These are phyloP conservation scores for Endomychus coccineus DNA, from an alignment of 2,888 invertebrate species.

Conservation along the genomic window DNA sequence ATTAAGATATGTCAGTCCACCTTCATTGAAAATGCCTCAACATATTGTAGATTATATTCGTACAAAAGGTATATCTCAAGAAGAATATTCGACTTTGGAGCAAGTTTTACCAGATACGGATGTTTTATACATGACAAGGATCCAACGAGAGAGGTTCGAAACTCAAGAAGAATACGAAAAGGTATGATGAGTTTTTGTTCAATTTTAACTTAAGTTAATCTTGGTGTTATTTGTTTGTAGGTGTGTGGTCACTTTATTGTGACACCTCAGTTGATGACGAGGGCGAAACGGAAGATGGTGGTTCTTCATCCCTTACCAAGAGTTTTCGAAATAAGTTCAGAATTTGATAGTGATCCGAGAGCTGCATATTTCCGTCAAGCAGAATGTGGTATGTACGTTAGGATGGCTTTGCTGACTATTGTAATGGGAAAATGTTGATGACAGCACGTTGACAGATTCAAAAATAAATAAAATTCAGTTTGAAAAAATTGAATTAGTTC, in stretches of 20 bases:
- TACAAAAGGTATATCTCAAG: constrained; percentile 72
- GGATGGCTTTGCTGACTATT: constrained; percentile 95
- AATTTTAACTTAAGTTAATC: background rate
- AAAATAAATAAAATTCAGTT: no score
- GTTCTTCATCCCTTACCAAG: constrained; percentile 97
- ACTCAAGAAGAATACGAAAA: constrained; percentile 77
- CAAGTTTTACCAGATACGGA: constrained; percentile 88
- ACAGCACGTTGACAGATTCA: no score
- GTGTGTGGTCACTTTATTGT: constrained; percentile 81
- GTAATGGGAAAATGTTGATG: constrained; percentile 61
- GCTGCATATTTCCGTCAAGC: constrained; percentile 99
- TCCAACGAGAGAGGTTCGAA: constrained; percentile 88
- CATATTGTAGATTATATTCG: constrained; percentile 73
- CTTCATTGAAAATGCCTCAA: constrained; percentile 83
- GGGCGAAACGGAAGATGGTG: constrained; percentile 87
- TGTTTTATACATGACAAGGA: constrained; percentile 96
- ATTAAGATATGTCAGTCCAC: constrained; percentile 84
- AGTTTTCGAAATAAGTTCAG: constrained; percentile 87
- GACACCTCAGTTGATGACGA: constrained; percentile 92
- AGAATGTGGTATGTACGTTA: constrained; percentile 94
- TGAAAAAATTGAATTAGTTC: no score
- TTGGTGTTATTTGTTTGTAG: constrained; percentile 46
- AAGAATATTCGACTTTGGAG: constrained; percentile 65
- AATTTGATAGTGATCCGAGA: constrained; percentile 92
- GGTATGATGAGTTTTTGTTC: constrained; percentile 46